A percentile compares a stretch with the other conserved stretches of the same genome.
phyloP scores from a whole-genome alignment of 2,888 invertebrate species.

The Limnephilus marmoratus region DNA sequence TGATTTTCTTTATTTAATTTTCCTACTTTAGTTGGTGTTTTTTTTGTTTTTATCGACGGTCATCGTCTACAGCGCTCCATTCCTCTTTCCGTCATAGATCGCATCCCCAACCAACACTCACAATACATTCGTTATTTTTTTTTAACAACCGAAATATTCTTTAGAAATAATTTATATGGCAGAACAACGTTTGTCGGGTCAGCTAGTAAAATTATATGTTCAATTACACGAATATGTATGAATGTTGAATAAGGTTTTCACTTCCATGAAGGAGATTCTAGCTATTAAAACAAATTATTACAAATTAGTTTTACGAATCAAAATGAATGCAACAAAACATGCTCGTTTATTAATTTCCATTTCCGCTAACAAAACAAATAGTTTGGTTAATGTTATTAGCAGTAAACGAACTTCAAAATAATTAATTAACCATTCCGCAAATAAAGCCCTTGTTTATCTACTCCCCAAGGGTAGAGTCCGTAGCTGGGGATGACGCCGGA shows the following conservation, averaged over 20 bases:
- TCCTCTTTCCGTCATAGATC: no score
- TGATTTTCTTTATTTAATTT: no score
- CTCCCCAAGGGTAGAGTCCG: not conserved
- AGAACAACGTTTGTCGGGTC: no score
- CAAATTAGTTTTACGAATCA: not conserved
- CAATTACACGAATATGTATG: no score
- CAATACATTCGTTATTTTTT: no score
- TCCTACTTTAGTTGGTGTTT: no score
- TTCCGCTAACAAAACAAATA: not conserved
- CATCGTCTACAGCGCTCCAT: no score
- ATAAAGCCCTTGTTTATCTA: constrained; percentile 3
- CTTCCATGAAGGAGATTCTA: not conserved
- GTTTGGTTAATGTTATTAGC: not conserved
- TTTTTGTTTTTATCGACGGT: no score
- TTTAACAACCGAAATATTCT: no score
- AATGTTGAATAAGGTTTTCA: not conserved
- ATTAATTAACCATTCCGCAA: not conserved
- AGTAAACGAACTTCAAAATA: not conserved
- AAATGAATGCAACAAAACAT: not conserved
- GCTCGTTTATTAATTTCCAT: not conserved
- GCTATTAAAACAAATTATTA: not conserved
- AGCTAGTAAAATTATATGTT: not conserved
- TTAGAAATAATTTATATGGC: no score
- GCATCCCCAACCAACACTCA: no score
- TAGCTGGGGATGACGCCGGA: not conserved